These are phyloP conservation scores for Austrofundulus limnaeus DNA, from an alignment of 2,113 vertebrate species.

Conservation along the genomic window DNA sequence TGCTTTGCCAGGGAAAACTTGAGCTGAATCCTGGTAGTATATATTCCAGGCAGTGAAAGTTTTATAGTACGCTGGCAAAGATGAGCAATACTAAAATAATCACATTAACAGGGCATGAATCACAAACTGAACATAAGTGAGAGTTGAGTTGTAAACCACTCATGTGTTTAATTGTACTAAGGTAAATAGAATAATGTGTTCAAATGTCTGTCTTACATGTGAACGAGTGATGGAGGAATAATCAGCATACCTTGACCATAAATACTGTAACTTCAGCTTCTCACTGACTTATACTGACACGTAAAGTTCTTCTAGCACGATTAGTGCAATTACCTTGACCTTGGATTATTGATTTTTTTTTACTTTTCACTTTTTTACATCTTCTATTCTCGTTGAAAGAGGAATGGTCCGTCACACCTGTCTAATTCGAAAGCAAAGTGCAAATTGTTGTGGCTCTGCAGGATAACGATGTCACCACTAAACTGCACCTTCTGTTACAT, in stretches of 20 bases:
- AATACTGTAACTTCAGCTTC: constrained; percentile 36
- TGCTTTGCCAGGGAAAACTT: constrained; percentile 48
- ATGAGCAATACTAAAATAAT: constrained; percentile 19
- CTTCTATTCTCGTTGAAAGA: constrained; percentile 56
- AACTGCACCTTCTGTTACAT: constrained; percentile 15
- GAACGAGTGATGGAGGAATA: constrained; percentile 1
- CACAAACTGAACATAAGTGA: neutral
- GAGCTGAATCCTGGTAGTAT: constrained; percentile 42
- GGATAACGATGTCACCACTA: constrained; percentile 1
- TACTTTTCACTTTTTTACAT: constrained; percentile 21
- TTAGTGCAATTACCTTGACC: constrained; percentile 69
- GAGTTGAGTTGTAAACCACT: neutral
- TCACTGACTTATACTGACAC: constrained; percentile 62
- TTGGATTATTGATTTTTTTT: constrained; percentile 67
- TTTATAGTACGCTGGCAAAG: constrained; percentile 47
- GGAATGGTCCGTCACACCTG: constrained; percentile 42
- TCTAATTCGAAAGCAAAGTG: constrained; percentile 27
- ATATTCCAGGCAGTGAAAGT: constrained; percentile 58
- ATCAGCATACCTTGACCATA: constrained; percentile 11
- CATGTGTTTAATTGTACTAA: neutral
- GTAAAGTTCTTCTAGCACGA: constrained; percentile 59
- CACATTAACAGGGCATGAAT: neutral
- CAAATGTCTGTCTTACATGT: neutral
- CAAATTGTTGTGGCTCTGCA: constrained; percentile 12
- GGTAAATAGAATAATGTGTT: constrained; percentile 7